A percentile compares a stretch with the other conserved stretches of the same genome.
These are phyloP conservation scores for Ganaspis brasiliensis DNA, from an alignment of 2,888 invertebrate species.

Conservation along the genomic window DNA sequence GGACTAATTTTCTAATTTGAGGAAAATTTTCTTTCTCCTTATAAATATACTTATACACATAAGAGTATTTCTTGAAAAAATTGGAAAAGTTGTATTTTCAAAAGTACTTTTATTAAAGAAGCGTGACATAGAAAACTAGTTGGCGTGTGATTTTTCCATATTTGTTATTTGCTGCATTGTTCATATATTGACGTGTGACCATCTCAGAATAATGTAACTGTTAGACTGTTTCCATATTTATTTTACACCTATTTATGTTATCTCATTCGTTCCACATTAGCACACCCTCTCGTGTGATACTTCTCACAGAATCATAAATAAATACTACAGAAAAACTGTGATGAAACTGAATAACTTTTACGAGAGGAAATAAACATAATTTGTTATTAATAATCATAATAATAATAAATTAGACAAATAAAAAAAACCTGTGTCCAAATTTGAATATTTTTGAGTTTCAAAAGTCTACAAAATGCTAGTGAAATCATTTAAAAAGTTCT, in stretches of 20 bases:
- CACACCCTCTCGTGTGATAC: slow-evolving; percentile 19
- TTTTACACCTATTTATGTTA: slow-evolving; percentile 19
- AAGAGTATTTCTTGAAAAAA: background rate
- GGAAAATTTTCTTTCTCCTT: too few species aligned
- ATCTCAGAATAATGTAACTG: slow-evolving; percentile 15
- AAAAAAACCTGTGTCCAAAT: too few species aligned
- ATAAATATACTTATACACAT: too few species aligned
- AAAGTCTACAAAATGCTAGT: too few species aligned
- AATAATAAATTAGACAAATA: too few species aligned
- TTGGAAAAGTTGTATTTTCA: background rate
- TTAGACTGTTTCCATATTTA: slow-evolving; percentile 23
- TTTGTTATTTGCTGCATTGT: slow-evolving; percentile 21
- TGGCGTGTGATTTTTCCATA: slow-evolving; percentile 22
- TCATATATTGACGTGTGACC: slow-evolving; percentile 24
- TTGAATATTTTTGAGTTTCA: too few species aligned
- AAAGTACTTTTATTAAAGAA: background rate
- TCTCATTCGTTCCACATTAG: slow-evolving; percentile 22
- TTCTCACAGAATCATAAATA: slow-evolving; percentile 30
- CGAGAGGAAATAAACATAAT: too few species aligned
- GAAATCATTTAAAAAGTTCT: too few species aligned
- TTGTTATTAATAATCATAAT: too few species aligned
- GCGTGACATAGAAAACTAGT: slow-evolving; percentile 11
- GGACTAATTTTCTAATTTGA: too few species aligned
- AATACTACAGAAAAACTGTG: background rate
- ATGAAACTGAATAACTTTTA: too few species aligned